phyloP scores from a whole-genome alignment of 1,140 invertebrate species.

The Bombus confusus region DNA sequence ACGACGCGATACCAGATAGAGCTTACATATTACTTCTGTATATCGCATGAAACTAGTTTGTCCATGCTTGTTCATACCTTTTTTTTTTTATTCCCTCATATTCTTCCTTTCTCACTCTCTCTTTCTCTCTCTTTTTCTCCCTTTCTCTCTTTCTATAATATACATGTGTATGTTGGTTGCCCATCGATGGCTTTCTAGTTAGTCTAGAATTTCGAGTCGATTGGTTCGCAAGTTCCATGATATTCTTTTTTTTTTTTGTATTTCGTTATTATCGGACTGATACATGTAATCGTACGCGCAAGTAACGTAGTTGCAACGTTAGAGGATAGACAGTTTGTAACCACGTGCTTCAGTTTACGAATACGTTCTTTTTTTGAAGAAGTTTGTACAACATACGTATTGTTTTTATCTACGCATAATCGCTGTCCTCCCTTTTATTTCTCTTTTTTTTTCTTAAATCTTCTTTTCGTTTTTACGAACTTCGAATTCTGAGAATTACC shows the following conservation, averaged over 20 bases:
- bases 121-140: not conserved
- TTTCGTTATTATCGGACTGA: not conserved
- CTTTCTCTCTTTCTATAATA: not conserved
- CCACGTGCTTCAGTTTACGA: not conserved
- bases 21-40: conserved; percentile 10
- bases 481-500: not conserved
- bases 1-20: not conserved
- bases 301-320: conserved; percentile 17
- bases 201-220: not conserved
- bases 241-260: conserved; percentile 19
- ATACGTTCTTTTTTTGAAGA: not conserved
- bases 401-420: not conserved
- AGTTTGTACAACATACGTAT: not conserved
- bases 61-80: not conserved
- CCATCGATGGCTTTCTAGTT: not conserved
- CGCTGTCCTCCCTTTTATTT: not conserved
- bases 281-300: conserved; percentile 2
- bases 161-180: not conserved
- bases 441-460: not conserved
- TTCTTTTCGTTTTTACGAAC: not conserved
- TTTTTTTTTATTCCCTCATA: not conserved
- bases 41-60: not conserved
- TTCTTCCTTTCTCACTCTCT: not conserved
- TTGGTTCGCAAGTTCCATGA: not conserved
- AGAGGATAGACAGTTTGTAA: conserved; percentile 4